Base-by-base conservation (phyloP, 2,113 vertebrate genomes). In the Donacobius atricapilla region DNA sequence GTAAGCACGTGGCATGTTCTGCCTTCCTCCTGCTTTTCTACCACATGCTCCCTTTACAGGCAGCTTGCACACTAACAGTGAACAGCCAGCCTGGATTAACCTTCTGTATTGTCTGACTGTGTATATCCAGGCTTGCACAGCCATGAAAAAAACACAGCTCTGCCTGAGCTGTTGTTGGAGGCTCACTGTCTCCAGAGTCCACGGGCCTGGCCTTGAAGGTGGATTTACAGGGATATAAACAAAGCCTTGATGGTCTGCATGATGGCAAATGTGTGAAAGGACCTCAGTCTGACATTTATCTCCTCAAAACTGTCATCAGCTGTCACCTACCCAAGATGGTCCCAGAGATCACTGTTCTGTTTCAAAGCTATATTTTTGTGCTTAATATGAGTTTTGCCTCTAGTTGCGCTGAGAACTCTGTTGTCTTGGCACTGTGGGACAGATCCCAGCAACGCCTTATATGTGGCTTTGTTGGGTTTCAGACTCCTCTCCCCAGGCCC, bases 201-300 rank as follows among this genome's bases (percentile, higher is more conserved):
- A 18, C 0, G 6, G 73, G 8, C 47, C 21, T 63, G 78, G 5
- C 20, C 40, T 57, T 65, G 63, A 65, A 37, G 13, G 22, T 44
- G 27, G 9, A 23, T 12, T 83, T 76, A 64, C 0, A 0, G n/a
- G 57, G 11, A 11, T 15, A 33, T 2, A 65, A 88, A 79, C 3
- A 61, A 61, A 72, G 14, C 15, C 19, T 28, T 6, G 6, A 12
- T 77, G 30, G 39, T 47, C 23, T 47, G 7, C 17, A 7, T 42
- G 28, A 58, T 33, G 33, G 33, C 18, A 79, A 84, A 45, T 48
- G 11, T 4, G 6, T 13, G 37, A 69, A 35, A 56, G 24, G 8
- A 39, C 58, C 33, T 66, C 51, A 70, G 18, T 33, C 39, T 66
- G 56, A 78, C 82, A 48, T 58, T 25, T 40, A 42, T 25, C 21